A percentile compares a stretch with the other conserved stretches of the same genome.
Conservation (phyloP, 2,888 invertebrate genomes). For the Idaea biselata region DNA sequence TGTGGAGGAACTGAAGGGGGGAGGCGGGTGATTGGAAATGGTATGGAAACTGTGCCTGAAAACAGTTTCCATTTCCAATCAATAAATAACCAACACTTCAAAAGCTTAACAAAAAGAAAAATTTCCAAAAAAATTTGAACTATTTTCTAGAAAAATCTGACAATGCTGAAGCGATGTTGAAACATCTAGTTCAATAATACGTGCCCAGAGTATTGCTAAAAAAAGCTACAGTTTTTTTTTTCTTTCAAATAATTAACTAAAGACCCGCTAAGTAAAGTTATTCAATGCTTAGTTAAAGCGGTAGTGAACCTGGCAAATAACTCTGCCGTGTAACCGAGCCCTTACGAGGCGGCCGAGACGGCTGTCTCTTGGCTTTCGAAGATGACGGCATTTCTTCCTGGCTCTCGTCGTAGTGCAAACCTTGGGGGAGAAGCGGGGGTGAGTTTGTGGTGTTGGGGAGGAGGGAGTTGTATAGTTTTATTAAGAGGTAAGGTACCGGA, state of each 20-base stretch:
- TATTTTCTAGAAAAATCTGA: too few relatives aligned
- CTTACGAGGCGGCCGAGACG: conserved; percentile 87
- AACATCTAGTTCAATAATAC: too few relatives aligned
- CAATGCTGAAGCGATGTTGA: too few relatives aligned
- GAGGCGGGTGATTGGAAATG: too few relatives aligned
- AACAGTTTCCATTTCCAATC: too few relatives aligned
- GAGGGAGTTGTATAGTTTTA: neutral
- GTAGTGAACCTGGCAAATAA: conserved; percentile 62
- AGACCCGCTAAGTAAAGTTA: neutral
- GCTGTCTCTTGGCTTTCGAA: conserved; percentile 76
- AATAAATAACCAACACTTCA: too few relatives aligned
- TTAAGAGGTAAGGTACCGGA: conserved; percentile 2
- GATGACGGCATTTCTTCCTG: conserved; percentile 58
- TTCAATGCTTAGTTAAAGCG: neutral
- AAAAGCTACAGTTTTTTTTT: neutral
- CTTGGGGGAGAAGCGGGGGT: conserved; percentile 62
- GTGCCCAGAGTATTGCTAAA: too few relatives aligned
- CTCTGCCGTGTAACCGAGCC: conserved; percentile 83
- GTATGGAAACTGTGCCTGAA: too few relatives aligned
- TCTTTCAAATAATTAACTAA: neutral
- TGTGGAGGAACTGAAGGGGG: too few relatives aligned
- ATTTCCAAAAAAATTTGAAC: too few relatives aligned
- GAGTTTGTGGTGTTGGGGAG: conserved; percentile 24
- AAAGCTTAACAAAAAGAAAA: too few relatives aligned
- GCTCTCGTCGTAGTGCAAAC: conserved; percentile 92